Conservation (phyloP, 2,888 invertebrate species). For the Asteroscopus sphinx region DNA sequence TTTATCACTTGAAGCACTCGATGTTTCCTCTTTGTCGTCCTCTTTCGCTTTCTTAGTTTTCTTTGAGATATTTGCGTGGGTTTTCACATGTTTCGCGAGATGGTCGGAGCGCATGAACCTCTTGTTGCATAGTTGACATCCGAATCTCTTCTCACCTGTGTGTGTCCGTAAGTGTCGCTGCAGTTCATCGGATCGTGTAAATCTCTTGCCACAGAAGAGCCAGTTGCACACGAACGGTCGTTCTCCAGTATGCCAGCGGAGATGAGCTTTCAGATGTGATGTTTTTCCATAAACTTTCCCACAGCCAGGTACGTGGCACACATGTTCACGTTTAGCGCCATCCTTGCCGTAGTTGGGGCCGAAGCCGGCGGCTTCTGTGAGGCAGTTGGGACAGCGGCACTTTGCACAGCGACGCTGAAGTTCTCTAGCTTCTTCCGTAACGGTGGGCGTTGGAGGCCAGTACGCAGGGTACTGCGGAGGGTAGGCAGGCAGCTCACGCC, state of each 20-base stretch:
- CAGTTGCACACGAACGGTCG: constrained; percentile 97
- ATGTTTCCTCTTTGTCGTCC: constrained; percentile 81
- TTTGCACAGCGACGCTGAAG: constrained; percentile 93
- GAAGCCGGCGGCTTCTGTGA: constrained; percentile 94
- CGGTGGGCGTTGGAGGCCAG: constrained; percentile 83
- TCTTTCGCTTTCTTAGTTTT: constrained; percentile 83
- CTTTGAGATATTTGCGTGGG: constrained; percentile 92
- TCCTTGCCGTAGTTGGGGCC: constrained; percentile 93
- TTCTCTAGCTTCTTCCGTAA: constrained; percentile 85
- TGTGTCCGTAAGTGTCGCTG: constrained; percentile 97
- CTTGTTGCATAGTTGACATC: constrained; percentile 96
- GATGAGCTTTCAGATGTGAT: constrained; percentile 97
- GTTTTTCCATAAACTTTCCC: constrained; percentile 97
- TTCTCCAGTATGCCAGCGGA: constrained; percentile 98
- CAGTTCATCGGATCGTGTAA: constrained; percentile 97
- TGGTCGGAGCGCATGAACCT: constrained; percentile 98
- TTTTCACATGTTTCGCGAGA: constrained; percentile 97
- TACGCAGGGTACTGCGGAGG: constrained; percentile 85
- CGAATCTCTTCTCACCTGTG: constrained; percentile 96
- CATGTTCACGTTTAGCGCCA: constrained; percentile 94
- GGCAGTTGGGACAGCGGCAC: constrained; percentile 95
- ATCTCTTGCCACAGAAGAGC: constrained; percentile 96
- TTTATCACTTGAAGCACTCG: constrained; percentile 66
- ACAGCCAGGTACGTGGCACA: constrained; percentile 96
- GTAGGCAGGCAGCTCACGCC: constrained; percentile 84